Percentiles rank a stretch among this genome's conserved stretches.
Conservation (phyloP, 2,888 invertebrate species). For the Euplexia lucipara region DNA sequence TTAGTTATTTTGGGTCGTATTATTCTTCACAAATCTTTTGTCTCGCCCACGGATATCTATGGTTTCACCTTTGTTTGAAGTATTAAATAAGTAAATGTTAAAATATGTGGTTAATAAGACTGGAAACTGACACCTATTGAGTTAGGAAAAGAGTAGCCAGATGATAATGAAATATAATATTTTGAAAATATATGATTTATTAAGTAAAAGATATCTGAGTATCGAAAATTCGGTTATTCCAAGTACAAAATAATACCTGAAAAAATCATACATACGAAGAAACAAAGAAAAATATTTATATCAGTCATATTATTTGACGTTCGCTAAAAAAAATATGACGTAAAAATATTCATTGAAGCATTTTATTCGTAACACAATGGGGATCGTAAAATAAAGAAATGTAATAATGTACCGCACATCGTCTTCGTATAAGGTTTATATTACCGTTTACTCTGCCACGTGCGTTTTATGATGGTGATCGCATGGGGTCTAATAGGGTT, state of each 20-base stretch:
- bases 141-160: too few species aligned
- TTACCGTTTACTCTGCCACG: slow-evolving; percentile 39
- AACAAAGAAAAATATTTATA: background rate
- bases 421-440: slow-evolving; percentile 53
- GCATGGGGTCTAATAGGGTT: slow-evolving; percentile 1
- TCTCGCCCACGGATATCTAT: too few species aligned
- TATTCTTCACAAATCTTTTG: too few species aligned
- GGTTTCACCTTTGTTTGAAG: too few species aligned
- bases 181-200: too few species aligned
- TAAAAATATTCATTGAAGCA: slow-evolving; percentile 56
- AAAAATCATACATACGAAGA: background rate
- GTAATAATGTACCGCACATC: slow-evolving; percentile 52
- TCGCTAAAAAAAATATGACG: slow-evolving; percentile 28
- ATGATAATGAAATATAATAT: too few species aligned
- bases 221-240: too few species aligned
- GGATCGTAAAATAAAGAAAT: slow-evolving; percentile 55
- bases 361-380: slow-evolving; percentile 47
- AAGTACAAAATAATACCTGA: background rate
- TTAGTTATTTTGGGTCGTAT: too few species aligned
- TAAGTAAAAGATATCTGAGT: too few species aligned
- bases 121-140: too few species aligned
- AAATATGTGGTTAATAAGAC: too few species aligned
- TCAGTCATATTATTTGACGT: slow-evolving; percentile 6
- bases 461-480: slow-evolving; percentile 40
- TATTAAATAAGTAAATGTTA: too few species aligned